Evolutionary conservation across 2,113 vertebrate species (phyloP).

Genomic region (Pyxicephalus adspersus): DNA sequence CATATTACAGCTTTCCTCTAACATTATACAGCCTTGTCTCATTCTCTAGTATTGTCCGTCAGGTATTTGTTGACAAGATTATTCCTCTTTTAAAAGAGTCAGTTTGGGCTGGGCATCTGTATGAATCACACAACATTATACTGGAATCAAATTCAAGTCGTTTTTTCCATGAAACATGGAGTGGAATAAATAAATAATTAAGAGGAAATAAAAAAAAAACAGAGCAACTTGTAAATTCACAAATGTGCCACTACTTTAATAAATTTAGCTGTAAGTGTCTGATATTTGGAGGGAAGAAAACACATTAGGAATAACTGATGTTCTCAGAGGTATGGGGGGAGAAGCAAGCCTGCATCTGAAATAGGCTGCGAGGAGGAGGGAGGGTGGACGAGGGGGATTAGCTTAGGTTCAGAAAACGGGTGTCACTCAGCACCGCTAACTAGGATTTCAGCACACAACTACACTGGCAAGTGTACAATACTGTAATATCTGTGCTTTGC

Average conservation of each 20-base stretch:
- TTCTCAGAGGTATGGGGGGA: background rate
- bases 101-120: background rate
- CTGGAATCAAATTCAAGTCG: background rate
- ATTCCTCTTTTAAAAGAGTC: background rate
- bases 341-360: constrained; percentile 4
- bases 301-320: constrained; percentile 5
- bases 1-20: no score
- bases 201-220: background rate
- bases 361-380: background rate
- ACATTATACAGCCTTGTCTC: no score
- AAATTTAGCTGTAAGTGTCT: constrained; percentile 20
- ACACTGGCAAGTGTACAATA: background rate
- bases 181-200: constrained; percentile 5
- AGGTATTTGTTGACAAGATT: background rate
- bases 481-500: no score
- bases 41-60: background rate
- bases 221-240: constrained; percentile 2
- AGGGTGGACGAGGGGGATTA: background rate
- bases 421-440: background rate
- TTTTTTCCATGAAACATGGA: background rate
- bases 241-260: constrained; percentile 19
- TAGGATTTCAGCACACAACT: background rate
- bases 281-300: constrained; percentile 15
- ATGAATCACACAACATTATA: constrained; percentile 11
- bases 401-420: background rate